Percentiles rank a stretch among this genome's conserved stretches.
Conservation (phyloP, 2,797 vertebrate genomes). For the Dryobates pubescens region DNA sequence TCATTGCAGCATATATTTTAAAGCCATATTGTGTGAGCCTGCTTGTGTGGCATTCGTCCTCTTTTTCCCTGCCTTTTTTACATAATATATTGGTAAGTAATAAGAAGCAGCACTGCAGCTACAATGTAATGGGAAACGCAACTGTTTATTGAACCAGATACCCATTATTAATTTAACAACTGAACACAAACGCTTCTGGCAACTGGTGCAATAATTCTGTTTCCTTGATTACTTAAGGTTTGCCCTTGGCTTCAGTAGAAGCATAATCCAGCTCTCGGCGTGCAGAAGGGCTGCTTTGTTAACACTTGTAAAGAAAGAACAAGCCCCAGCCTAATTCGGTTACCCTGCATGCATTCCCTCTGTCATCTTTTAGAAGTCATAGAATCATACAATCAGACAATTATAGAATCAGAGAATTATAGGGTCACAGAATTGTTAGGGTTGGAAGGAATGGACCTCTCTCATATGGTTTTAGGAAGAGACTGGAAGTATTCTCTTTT, state of each 20-base stretch:
- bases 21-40: background rate
- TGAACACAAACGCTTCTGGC: constrained; percentile 62
- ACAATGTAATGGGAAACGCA: constrained; percentile 52
- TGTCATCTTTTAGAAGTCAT: background rate
- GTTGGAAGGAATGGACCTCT: no score
- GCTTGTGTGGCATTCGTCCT: constrained; percentile 8
- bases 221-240: constrained; percentile 61
- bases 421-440: no score
- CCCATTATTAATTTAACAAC: constrained; percentile 72
- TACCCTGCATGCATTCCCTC: background rate
- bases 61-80: constrained; percentile 37
- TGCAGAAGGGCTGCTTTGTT: constrained; percentile 42
- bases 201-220: constrained; percentile 58
- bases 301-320: constrained; percentile 18
- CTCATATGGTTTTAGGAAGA: background rate
- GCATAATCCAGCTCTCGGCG: constrained; percentile 35
- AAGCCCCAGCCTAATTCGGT: constrained; percentile 5
- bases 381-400: no score
- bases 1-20: background rate
- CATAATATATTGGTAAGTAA: constrained; percentile 62
- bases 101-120: constrained; percentile 37
- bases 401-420: no score
- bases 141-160: constrained; percentile 72
- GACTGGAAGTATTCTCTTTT: background rate
- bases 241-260: constrained; percentile 36